Evolutionary conservation across 2,113 vertebrate species (phyloP).

Genomic region (Gymnarchus niloticus): DNA sequence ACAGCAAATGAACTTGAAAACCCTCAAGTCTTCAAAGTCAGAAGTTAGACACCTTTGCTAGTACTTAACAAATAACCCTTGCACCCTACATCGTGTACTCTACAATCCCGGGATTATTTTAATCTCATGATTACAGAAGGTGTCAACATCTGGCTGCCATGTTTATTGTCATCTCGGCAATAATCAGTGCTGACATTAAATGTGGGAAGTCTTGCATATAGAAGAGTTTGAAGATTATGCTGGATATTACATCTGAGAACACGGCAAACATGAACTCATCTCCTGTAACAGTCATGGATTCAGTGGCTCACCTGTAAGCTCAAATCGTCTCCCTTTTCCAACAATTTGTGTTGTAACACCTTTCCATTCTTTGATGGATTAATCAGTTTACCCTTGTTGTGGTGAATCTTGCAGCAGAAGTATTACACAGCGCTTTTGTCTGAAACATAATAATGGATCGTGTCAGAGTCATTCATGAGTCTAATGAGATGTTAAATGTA

Average conservation of each 20-base stretch:
- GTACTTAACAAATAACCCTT: not conserved
- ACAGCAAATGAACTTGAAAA: not conserved
- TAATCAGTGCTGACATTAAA: not conserved
- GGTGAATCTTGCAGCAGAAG: not conserved
- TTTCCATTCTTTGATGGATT: slow-evolving; percentile 57
- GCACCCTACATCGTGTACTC: not conserved
- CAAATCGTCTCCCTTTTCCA: not conserved
- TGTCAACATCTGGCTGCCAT: not conserved
- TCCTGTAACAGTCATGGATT: slow-evolving; percentile 53
- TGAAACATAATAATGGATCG: not conserved
- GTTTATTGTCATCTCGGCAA: not conserved
- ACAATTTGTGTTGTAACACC: slow-evolving; percentile 40
- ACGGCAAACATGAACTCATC: slow-evolving; percentile 17
- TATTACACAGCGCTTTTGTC: not conserved
- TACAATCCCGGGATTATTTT: not conserved
- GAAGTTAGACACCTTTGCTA: not conserved
- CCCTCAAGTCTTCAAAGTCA: not conserved
- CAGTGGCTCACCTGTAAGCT: slow-evolving; percentile 20
- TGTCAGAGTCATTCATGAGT: not conserved
- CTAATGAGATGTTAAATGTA: slow-evolving; percentile 9
- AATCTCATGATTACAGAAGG: not conserved
- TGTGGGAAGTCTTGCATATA: not conserved
- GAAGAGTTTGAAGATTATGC: not conserved
- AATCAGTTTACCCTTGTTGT: slow-evolving; percentile 56
- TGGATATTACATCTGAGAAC: not conserved